phyloP scores from a whole-genome alignment of 37 sponge, comb jelly and placozoan genomes.

The Halichondria panicea region DNA sequence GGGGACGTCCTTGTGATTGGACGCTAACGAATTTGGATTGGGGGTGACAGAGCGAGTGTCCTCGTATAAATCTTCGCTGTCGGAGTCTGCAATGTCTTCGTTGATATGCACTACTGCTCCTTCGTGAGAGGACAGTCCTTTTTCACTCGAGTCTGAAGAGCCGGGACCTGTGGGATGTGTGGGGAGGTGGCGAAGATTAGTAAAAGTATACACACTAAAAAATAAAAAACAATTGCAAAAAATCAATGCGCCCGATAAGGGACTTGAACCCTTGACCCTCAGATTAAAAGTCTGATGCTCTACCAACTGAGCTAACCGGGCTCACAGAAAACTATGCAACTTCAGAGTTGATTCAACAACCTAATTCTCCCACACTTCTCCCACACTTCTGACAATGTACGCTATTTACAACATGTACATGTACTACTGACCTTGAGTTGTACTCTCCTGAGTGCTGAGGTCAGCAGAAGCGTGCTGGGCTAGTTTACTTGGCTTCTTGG shows the following conservation, averaged over 20 bases:
- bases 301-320: too few species aligned
- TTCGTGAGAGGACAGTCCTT: conserved; percentile 7
- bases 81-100: background rate
- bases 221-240: too few species aligned
- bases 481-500: conserved; percentile 25
- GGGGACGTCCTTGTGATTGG: background rate
- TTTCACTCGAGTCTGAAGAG: conserved; percentile 49
- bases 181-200: too few species aligned
- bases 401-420: too few species aligned
- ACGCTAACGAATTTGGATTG: background rate
- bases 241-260: too few species aligned
- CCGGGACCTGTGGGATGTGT: conserved; percentile 35
- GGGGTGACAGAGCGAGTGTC: conserved; percentile 35
- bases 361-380: background rate
- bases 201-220: too few species aligned
- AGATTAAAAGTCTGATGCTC: too few species aligned
- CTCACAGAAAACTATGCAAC: background rate
- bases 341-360: background rate
- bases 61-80: conserved; percentile 7
- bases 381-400: too few species aligned
- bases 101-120: conserved; percentile 6
- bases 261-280: too few species aligned
- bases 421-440: conserved; percentile 69
- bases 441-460: conserved; percentile 75
- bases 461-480: conserved; percentile 45